These are phyloP conservation scores for Polydrusus tereticollis DNA, from an alignment of 2,888 invertebrate genomes.

Conservation along the genomic window DNA sequence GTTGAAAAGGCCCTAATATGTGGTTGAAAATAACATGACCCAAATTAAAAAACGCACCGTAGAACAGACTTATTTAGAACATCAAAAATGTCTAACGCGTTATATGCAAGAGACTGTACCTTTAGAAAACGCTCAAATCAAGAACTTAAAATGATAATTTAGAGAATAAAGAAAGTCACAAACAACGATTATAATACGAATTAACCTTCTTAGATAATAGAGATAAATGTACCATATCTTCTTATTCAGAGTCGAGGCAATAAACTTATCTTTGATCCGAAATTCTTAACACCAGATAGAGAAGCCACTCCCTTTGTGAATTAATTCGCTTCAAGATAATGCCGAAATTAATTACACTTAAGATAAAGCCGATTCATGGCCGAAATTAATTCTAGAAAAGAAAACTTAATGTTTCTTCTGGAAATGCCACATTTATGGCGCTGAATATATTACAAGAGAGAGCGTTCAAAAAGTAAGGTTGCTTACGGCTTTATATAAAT, in stretches of 20 bases:
- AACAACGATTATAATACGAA: not conserved
- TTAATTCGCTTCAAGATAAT: slow-evolving; percentile 12
- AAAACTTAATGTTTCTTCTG: not conserved
- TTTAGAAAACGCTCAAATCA: not conserved
- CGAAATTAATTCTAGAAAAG: slow-evolving; percentile 4
- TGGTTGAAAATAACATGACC: too few relatives aligned
- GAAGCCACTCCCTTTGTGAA: slow-evolving; percentile 2
- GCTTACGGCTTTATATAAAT: too few relatives aligned
- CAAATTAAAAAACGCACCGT: too few relatives aligned
- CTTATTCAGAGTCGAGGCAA: not conserved
- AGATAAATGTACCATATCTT: not conserved
- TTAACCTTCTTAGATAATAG: not conserved
- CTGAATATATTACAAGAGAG: too few relatives aligned
- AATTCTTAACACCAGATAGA: slow-evolving; percentile 1
- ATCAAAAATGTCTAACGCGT: too few relatives aligned
- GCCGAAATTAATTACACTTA: slow-evolving; percentile 18
- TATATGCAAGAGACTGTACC: too few relatives aligned
- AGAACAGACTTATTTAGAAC: too few relatives aligned
- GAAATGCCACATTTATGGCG: too few relatives aligned
- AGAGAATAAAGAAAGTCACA: not conserved
- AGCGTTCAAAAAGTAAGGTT: too few relatives aligned
- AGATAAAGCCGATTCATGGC: slow-evolving; percentile 20
- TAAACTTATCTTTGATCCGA: slow-evolving; percentile 6
- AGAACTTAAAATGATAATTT: not conserved
- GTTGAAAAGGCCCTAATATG: too few relatives aligned